Conservation (phyloP, 1,140 invertebrate genomes). For the Philaenus spumarius region DNA sequence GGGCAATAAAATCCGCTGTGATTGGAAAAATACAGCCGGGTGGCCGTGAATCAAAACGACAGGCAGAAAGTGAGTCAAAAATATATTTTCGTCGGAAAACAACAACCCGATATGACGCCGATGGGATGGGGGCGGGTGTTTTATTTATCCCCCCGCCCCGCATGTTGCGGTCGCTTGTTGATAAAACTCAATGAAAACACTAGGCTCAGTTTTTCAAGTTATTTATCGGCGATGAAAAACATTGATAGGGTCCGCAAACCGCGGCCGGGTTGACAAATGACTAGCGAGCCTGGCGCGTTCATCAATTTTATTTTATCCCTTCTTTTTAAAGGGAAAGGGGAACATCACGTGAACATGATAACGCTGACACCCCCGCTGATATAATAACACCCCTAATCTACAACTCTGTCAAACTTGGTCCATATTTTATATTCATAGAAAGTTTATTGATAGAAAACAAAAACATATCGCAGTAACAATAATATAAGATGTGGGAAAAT, state of each 20-base stretch:
- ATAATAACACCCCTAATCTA: too few species aligned
- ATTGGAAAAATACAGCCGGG: too few species aligned
- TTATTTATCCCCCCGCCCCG: background rate
- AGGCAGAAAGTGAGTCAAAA: slow-evolving; percentile 4
- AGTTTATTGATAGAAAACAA: too few species aligned
- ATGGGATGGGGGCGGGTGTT: background rate
- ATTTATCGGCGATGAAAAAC: slow-evolving; percentile 20
- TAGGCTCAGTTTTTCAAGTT: slow-evolving; percentile 18
- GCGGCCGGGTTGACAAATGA: slow-evolving; percentile 1
- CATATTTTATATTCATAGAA: too few species aligned
- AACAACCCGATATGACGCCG: background rate
- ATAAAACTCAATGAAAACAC: slow-evolving; percentile 9
- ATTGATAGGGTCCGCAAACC: slow-evolving; percentile 10
- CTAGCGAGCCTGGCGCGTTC: background rate
- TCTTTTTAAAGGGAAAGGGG: too few species aligned
- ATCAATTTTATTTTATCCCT: slow-evolving; percentile 4
- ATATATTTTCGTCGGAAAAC: slow-evolving; percentile 10
- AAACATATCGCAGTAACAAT: too few species aligned
- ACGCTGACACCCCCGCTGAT: too few species aligned
- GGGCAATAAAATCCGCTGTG: too few species aligned
- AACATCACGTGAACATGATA: too few species aligned
- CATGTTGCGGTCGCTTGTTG: background rate
- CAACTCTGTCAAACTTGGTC: too few species aligned
- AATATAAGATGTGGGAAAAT: too few species aligned
- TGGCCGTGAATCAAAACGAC: background rate